Evolutionary conservation across 2,888 invertebrate genomes (phyloP).

Genomic region (Cheilosia pagana): DNA sequence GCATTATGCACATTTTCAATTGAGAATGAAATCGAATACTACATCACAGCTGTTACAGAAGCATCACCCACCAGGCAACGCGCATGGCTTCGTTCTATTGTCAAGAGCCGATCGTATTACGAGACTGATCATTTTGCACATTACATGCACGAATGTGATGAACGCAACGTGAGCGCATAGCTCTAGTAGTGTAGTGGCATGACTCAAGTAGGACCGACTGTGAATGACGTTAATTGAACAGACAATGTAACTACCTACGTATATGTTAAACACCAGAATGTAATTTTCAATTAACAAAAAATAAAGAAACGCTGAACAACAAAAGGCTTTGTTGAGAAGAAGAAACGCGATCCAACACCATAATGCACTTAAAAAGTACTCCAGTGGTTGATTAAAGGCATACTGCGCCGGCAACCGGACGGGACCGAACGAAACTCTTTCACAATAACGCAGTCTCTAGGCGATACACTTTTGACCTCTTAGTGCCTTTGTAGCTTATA

Average conservation of each 20-base stretch:
- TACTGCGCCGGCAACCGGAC: slow-evolving; percentile 7
- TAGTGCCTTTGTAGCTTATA: slow-evolving; percentile 9
- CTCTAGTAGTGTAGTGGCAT: slow-evolving; percentile 13
- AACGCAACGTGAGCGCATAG: slow-evolving; percentile 22
- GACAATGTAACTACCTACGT: background rate
- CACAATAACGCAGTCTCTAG: slow-evolving; percentile 58
- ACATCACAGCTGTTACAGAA: slow-evolving; percentile 17
- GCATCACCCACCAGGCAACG: background rate
- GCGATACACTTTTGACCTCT: slow-evolving; percentile 62
- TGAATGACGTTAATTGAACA: slow-evolving; percentile 5
- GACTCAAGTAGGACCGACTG: background rate
- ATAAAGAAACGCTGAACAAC: slow-evolving; percentile 8
- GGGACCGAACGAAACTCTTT: slow-evolving; percentile 34
- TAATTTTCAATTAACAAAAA: slow-evolving; percentile 6
- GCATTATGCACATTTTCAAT: background rate
- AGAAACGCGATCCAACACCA: slow-evolving; percentile 54
- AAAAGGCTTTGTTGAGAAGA: slow-evolving; percentile 21
- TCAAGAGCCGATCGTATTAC: slow-evolving; percentile 25
- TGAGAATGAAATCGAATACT: slow-evolving; percentile 14
- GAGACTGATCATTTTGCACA: slow-evolving; percentile 23
- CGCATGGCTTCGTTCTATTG: background rate
- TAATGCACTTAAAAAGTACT: slow-evolving; percentile 63
- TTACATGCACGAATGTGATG: background rate
- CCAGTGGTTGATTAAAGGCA: slow-evolving; percentile 33
- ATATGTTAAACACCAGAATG: background rate